Conservation (phyloP, 2,888 invertebrate species). For the Drosophila neonasuta region DNA sequence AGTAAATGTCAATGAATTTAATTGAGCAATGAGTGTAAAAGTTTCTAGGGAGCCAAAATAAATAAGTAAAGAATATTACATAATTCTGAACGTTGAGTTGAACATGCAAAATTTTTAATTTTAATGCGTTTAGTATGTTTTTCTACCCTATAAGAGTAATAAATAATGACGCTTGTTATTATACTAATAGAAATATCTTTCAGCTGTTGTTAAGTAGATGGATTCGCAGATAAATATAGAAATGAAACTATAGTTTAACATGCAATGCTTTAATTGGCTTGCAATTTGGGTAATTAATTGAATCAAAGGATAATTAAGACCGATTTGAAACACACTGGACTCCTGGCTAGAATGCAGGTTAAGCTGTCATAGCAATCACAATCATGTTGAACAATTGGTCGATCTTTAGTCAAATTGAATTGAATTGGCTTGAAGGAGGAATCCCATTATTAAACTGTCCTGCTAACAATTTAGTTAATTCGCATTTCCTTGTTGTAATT, state of each 20-base stretch:
- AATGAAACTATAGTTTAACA: not conserved
- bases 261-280: slow-evolving; percentile 10
- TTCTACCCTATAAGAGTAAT: not conserved
- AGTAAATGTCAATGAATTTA: not conserved
- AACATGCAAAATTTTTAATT: too few relatives aligned
- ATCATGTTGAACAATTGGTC: not conserved
- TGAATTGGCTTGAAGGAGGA: not conserved
- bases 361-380: not conserved
- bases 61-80: not conserved
- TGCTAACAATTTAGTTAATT: not conserved
- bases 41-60: not conserved
- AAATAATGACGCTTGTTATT: not conserved
- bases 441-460: slow-evolving; percentile 5
- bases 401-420: slow-evolving; percentile 5
- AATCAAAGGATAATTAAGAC: slow-evolving; percentile 1
- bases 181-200: not conserved
- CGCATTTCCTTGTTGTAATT: slow-evolving; percentile 19
- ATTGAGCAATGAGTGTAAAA: not conserved
- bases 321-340: not conserved
- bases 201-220: not conserved
- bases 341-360: not conserved
- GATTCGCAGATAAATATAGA: not conserved
- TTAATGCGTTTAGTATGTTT: not conserved
- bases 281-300: slow-evolving; percentile 2
- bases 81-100: not conserved